A percentile compares a stretch with the other conserved stretches of the same genome.
Evolutionary conservation across 2,113 vertebrate species (phyloP).

Genomic region (Chloebia gouldiae): DNA sequence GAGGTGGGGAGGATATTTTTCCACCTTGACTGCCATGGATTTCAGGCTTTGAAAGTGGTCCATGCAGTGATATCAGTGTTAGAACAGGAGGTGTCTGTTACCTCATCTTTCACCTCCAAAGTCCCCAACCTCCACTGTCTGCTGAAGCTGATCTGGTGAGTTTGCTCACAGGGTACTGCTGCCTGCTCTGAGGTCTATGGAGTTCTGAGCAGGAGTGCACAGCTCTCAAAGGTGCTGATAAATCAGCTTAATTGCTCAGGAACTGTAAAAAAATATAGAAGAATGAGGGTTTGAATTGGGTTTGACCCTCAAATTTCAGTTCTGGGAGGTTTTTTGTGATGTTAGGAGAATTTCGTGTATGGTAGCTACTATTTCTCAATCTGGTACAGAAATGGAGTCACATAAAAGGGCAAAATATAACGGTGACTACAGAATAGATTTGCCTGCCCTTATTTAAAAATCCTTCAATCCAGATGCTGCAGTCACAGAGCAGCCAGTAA

Average conservation of each 20-base stretch:
- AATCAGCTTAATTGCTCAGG: not conserved
- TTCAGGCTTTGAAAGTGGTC: constrained; percentile 73
- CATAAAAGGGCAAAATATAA: not conserved
- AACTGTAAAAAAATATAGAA: not conserved
- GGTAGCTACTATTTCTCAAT: not conserved
- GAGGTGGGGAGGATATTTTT: not conserved
- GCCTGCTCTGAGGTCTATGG: not conserved
- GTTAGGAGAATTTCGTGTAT: not conserved
- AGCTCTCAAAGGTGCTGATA: not conserved
- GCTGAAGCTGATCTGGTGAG: constrained; percentile 62
- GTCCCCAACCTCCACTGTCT: constrained; percentile 66
- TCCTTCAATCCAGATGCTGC: not conserved
- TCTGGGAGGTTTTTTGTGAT: not conserved
- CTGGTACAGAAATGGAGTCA: not conserved
- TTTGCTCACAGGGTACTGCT: not conserved
- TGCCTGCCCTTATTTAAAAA: not conserved
- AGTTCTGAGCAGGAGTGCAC: rapidly evolving
- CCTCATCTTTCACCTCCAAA: constrained; percentile 71
- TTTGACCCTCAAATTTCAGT: not conserved
- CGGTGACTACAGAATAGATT: not conserved
- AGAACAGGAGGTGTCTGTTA: constrained; percentile 68
- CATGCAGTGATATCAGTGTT: constrained; percentile 66
- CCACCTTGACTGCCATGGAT: not conserved
- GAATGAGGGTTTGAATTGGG: not conserved
- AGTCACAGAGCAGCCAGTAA: not conserved